phyloP scores from a whole-genome alignment of 1,140 invertebrate genomes.

The Drosophila mauritiana region DNA sequence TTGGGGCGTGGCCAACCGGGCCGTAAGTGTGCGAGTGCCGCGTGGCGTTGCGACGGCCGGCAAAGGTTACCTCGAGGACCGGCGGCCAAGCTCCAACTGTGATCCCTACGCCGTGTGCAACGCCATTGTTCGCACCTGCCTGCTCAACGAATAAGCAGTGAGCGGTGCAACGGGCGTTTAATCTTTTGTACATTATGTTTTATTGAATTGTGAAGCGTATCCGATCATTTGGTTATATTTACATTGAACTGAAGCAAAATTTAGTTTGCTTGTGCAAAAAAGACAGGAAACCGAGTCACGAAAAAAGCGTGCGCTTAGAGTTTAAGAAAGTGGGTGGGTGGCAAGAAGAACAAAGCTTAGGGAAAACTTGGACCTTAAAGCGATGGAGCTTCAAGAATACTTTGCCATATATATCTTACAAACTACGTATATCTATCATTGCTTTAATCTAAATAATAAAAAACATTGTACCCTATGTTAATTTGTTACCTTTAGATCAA shows the following conservation, averaged over 20 bases:
- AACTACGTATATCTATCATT: conserved; percentile 44
- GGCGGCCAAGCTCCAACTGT: conserved; percentile 94
- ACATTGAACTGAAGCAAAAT: conserved; percentile 14
- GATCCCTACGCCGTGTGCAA: conserved; percentile 92
- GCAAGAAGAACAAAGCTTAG: neutral
- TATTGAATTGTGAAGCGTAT: conserved; percentile 20
- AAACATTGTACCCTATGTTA: conserved; percentile 9
- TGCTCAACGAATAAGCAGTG: conserved; percentile 85
- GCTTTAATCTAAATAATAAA: conserved; percentile 48
- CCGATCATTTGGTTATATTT: conserved; percentile 13
- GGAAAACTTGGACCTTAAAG: conserved; percentile 3
- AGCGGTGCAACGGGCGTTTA: conserved; percentile 1
- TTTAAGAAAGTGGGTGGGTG: conserved; percentile 36
- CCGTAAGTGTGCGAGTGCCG: conserved; percentile 90
- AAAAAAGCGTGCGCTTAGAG: conserved; percentile 27
- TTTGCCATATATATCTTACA: conserved; percentile 49
- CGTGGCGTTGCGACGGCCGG: conserved; percentile 91
- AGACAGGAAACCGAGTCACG: conserved; percentile 31
- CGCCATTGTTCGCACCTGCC: conserved; percentile 89
- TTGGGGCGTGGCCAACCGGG: conserved; percentile 90
- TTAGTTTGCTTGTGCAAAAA: conserved; percentile 15
- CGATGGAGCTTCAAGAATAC: conserved; percentile 1
- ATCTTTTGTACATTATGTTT: conserved; percentile 50
- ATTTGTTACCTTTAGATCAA: neutral
- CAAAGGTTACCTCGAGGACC: conserved; percentile 94